Evolutionary conservation across 2,113 vertebrate species (phyloP).

Genomic region (Melanocharis versteri): DNA sequence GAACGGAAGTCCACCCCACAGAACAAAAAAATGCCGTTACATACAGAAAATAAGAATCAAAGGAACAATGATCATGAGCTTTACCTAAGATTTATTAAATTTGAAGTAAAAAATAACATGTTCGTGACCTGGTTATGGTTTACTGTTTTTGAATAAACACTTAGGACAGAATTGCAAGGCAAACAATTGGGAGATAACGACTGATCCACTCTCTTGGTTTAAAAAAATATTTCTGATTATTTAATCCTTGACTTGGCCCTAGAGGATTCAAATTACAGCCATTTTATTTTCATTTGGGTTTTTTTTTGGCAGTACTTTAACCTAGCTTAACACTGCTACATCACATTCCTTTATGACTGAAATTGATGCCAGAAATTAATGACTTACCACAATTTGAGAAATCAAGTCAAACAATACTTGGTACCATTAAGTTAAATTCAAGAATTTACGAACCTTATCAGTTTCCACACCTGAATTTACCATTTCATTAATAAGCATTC

Average conservation of each 20-base stretch:
- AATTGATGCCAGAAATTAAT: background rate
- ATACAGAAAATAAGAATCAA: background rate
- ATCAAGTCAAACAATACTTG: background rate
- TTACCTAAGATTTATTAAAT: background rate
- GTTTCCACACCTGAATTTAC: background rate
- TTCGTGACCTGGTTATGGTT: background rate
- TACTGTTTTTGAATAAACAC: background rate
- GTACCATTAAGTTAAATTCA: background rate
- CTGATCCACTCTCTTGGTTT: background rate
- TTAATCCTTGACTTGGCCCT: background rate
- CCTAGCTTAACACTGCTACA: background rate
- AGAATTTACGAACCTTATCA: background rate
- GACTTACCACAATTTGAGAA: background rate
- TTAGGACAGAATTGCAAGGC: background rate
- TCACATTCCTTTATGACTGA: background rate
- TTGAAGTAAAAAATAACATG: background rate
- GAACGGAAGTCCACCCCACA: background rate
- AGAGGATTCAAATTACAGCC: background rate
- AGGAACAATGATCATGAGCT: background rate
- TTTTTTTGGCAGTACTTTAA: background rate
- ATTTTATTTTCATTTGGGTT: background rate
- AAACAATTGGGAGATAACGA: background rate
- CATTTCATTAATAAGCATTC: background rate
- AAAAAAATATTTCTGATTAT: background rate
- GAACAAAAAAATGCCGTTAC: background rate